Evolutionary conservation across 2,797 vertebrate genomes (phyloP).

Genomic region (Stomatorhinus walkeri): DNA sequence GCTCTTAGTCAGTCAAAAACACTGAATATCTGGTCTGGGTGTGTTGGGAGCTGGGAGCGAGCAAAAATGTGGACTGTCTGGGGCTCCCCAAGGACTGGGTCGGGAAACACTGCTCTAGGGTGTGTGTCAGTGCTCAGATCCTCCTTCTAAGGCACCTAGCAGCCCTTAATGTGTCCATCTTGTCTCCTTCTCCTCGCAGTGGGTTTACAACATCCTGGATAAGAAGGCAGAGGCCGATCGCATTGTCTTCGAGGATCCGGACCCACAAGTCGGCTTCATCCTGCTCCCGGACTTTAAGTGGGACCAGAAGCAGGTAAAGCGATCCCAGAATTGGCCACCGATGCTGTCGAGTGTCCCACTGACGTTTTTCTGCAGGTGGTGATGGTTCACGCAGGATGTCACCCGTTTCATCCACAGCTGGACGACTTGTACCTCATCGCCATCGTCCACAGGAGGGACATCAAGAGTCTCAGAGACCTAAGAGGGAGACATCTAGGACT

Average conservation of each 20-base stretch:
- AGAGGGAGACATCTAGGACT: constrained; percentile 71
- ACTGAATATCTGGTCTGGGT: neutral
- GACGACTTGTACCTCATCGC: constrained; percentile 89
- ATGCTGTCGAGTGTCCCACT: neutral
- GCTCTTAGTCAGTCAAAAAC: neutral
- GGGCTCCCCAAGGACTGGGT: neutral
- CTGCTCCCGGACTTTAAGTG: constrained; percentile 93
- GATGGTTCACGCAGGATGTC: neutral
- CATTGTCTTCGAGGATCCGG: constrained; percentile 80
- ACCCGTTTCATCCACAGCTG: constrained; percentile 50
- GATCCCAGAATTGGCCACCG: neutral
- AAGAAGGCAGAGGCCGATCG: constrained; percentile 86
- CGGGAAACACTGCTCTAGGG: neutral
- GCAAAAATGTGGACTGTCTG: neutral
- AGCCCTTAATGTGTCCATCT: neutral
- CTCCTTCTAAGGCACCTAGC: neutral
- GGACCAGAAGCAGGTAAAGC: constrained; percentile 85
- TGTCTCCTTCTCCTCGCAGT: constrained; percentile 55
- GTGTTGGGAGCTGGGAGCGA: neutral
- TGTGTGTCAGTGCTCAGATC: neutral
- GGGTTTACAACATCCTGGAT: constrained; percentile 93
- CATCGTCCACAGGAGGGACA: constrained; percentile 61
- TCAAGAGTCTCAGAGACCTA: constrained; percentile 79
- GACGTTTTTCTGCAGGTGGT: neutral
- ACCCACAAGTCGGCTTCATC: constrained; percentile 73